Evolutionary conservation across 2,113 vertebrate species (phyloP), one percentile per base, ranked within the genome.

Genomic region (Rostratula benghalensis): DNA sequence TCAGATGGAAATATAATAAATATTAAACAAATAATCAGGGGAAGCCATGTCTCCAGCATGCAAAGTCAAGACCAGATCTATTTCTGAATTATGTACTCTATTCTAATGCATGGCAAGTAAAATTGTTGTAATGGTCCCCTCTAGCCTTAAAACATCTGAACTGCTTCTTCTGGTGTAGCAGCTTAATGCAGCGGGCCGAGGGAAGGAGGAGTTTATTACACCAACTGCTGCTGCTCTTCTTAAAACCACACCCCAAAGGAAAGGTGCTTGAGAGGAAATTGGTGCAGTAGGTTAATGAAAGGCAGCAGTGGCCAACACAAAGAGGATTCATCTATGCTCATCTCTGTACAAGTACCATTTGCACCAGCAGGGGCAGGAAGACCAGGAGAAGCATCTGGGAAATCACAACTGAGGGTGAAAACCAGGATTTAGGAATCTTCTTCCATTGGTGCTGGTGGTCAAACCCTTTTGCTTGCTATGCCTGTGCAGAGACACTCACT

Each of bases 61-160:
- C 25, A 41, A 45, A 84, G 1, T 61, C 74, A 85, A 59, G 50
- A 59, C 20, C 25, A 69, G 61, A 41, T 76, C 20, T 13, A 48
- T 61, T 61, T 91, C 77, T 87, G 70, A 95, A 89, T 70, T 53
- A 69, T 7, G 28, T 41, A 41, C 25, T 91, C 50, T 46, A 23
- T 48, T 83, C 56, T 50, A 77, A 80, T 45, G 31, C 15, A 57
- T 53, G 37, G 18, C 70, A 93, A 85, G 71, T 79, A 82, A 83
- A 89, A 93, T 93, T 53, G 93, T 65, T 93, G 69, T 94, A 93
- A 96, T 94, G 77, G 67, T 95, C 90, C 83, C 78, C 71, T 95
- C 91, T 90, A 95, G 82, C 90, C 90, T 94, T 91, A 94, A 86
- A 90, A 83, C 4, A 2, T 30, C 83, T 39, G 54, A 90, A 96